phyloP scores from a whole-genome alignment of 2,888 invertebrate genomes.

The Coremacera marginata region DNA sequence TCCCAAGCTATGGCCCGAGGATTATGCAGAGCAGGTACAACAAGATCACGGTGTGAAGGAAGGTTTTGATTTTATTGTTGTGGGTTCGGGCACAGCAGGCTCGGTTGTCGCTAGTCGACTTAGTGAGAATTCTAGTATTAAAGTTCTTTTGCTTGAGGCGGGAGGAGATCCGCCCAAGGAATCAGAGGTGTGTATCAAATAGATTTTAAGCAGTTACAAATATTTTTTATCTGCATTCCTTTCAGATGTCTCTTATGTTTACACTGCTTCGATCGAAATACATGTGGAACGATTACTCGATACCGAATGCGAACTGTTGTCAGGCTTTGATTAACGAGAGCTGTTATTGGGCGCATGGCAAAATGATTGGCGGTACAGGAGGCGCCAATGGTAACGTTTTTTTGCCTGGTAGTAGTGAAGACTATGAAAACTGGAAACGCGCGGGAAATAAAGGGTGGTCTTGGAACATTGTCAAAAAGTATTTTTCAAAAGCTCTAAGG shows the following conservation, averaged over 20 bases:
- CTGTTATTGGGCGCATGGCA: constrained; percentile 75
- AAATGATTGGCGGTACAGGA: constrained; percentile 75
- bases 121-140: constrained; percentile 80
- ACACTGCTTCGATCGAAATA: constrained; percentile 53
- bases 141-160: constrained; percentile 82
- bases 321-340: constrained; percentile 53
- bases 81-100: constrained; percentile 70
- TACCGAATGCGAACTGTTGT: constrained; percentile 56
- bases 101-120: constrained; percentile 76
- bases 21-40: constrained; percentile 55
- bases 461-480: constrained; percentile 70
- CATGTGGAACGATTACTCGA: constrained; percentile 60
- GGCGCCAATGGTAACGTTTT: constrained; percentile 76
- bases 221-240: no score
- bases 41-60: constrained; percentile 37
- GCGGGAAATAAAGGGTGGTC: constrained; percentile 73
- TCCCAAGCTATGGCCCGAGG: constrained; percentile 72
- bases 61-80: constrained; percentile 68
- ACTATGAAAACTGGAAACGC: constrained; percentile 73
- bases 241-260: constrained; percentile 55
- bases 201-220: no score
- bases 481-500: constrained; percentile 71
- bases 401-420: constrained; percentile 72
- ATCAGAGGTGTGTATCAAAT: constrained; percentile 62
- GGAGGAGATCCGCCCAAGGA: constrained; percentile 75